Evolutionary conservation across 2,113 vertebrate species (phyloP).

Genomic region (Perccottus glenii): DNA sequence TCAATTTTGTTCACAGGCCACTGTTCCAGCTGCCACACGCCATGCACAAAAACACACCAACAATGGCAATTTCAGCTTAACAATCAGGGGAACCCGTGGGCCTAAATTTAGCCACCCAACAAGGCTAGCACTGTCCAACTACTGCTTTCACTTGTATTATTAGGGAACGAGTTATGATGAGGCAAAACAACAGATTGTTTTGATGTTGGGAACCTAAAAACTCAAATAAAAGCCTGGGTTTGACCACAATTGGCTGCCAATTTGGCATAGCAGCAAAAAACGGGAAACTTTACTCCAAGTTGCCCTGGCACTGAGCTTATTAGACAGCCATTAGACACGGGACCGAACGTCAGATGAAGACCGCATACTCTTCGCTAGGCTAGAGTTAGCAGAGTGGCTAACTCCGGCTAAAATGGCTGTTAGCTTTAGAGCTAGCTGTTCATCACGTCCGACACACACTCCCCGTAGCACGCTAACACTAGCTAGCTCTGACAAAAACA

Average conservation of each 20-base stretch:
- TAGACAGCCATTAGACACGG: constrained; percentile 49
- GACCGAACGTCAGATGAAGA: constrained; percentile 37
- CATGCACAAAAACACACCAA: constrained; percentile 54
- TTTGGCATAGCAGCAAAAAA: neutral
- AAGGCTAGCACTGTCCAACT: constrained; percentile 36
- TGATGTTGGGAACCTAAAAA: constrained; percentile 23
- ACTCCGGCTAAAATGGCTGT: constrained; percentile 67
- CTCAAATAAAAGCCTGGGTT: neutral
- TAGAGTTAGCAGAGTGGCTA: constrained; percentile 51
- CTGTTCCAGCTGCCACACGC: constrained; percentile 60
- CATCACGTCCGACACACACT: constrained; percentile 72
- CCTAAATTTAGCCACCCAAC: constrained; percentile 53
- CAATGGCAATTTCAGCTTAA: constrained; percentile 62
- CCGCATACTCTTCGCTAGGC: constrained; percentile 39
- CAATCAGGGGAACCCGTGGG: constrained; percentile 56
- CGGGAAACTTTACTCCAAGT: constrained; percentile 46
- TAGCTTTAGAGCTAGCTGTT: constrained; percentile 66
- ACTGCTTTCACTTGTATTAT: constrained; percentile 32
- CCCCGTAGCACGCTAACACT: constrained; percentile 69
- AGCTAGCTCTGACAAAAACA: constrained; percentile 78
- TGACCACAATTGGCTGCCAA: neutral
- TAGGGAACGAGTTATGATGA: constrained; percentile 49
- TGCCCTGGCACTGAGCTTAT: constrained; percentile 11
- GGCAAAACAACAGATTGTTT: constrained; percentile 51
- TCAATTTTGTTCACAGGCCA: constrained; percentile 46